Conservation (phyloP, 1,140 invertebrate species). For the Penaeus vannamei region DNA sequence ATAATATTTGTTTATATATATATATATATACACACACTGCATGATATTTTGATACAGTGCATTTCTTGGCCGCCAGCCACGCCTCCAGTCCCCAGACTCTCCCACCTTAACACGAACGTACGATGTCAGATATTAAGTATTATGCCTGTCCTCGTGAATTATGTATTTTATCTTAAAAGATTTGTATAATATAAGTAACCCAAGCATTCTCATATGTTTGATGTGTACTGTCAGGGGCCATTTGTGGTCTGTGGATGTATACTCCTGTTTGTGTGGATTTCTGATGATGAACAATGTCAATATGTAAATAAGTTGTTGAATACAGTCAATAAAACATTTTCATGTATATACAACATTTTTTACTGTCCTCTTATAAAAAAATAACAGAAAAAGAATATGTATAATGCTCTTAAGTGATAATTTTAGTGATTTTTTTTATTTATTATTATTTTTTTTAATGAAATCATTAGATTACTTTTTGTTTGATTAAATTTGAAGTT, state of each 20-base stretch:
- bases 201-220: constrained; percentile 63
- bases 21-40: too few relatives aligned
- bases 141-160: constrained; percentile 51
- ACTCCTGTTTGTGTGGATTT: constrained; percentile 54
- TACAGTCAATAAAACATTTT: constrained; percentile 64
- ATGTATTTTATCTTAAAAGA: constrained; percentile 36
- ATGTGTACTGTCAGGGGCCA: constrained; percentile 53
- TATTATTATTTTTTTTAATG: too few relatives aligned
- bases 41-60: too few relatives aligned
- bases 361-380: background rate
- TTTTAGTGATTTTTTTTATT: too few relatives aligned
- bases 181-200: constrained; percentile 56
- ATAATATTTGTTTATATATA: too few relatives aligned
- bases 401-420: too few relatives aligned
- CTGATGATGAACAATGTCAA: constrained; percentile 60
- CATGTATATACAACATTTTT: constrained; percentile 31
- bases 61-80: constrained; percentile 14
- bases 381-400: background rate
- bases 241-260: constrained; percentile 43
- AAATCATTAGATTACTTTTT: too few relatives aligned
- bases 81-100: constrained; percentile 39
- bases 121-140: constrained; percentile 56
- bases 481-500: too few relatives aligned
- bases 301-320: constrained; percentile 64
- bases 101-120: constrained; percentile 52